Evolutionary conservation across 1,140 invertebrate genomes (phyloP).

Genomic region (Cydia pomonella): DNA sequence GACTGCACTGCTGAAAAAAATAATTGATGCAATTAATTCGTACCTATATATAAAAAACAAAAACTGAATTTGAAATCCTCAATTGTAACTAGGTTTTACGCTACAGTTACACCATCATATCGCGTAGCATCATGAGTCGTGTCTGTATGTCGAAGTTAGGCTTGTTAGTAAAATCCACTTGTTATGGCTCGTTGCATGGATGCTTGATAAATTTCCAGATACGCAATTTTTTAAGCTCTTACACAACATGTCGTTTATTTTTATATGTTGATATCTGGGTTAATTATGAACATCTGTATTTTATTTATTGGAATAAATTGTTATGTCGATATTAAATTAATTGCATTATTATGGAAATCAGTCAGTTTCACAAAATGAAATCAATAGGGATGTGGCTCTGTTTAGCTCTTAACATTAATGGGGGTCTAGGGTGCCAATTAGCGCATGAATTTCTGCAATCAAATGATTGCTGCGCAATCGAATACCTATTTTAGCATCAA

Average conservation of each 20-base stretch:
- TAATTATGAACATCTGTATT: neutral
- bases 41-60: too few species aligned
- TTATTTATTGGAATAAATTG: too few species aligned
- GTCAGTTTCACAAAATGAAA: neutral
- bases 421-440: neutral
- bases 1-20: too few species aligned
- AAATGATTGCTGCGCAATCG: neutral
- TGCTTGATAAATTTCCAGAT: constrained; percentile 35
- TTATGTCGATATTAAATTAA: neutral
- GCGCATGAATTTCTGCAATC: constrained; percentile 3
- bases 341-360: neutral
- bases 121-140: neutral
- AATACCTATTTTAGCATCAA: neutral
- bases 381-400: neutral
- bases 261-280: neutral
- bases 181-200: constrained; percentile 35
- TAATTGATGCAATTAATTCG: too few species aligned
- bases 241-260: neutral
- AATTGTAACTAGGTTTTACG: neutral
- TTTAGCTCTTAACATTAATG: neutral
- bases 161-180: constrained; percentile 38
- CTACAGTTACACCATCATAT: neutral
- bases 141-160: constrained; percentile 34
- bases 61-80: neutral
- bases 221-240: constrained; percentile 19